phyloP scores from a whole-genome alignment of 53 echinoderm and acorn worm species.

The Holothuria scabra region DNA sequence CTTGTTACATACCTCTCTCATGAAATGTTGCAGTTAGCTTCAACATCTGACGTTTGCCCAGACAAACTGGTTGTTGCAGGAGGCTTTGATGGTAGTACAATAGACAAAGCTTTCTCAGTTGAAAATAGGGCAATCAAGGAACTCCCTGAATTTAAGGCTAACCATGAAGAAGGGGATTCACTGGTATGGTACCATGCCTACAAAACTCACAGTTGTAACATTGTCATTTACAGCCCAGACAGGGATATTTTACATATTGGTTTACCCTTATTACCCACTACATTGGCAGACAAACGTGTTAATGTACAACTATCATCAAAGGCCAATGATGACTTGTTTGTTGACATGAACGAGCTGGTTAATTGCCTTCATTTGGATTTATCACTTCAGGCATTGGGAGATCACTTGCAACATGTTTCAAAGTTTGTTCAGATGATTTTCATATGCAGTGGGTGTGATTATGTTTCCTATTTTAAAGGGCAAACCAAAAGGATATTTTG shows the following conservation, averaged over 20 bases:
- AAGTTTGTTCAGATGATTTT: background rate
- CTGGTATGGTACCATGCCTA: constrained; percentile 57
- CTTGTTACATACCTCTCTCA: background rate
- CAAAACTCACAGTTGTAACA: background rate
- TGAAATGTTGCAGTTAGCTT: background rate
- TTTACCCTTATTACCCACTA: constrained; percentile 37
- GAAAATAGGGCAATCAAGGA: background rate
- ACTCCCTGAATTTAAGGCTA: background rate
- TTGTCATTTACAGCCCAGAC: constrained; percentile 60
- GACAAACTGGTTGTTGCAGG: constrained; percentile 23
- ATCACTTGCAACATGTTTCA: background rate
- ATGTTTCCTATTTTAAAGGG: constrained; percentile 42
- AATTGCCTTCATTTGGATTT: background rate
- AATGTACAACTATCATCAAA: constrained; percentile 27
- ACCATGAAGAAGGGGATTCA: constrained; percentile 66
- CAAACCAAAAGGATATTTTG: constrained; percentile 32
- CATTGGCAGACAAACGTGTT: background rate
- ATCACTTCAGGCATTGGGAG: constrained; percentile 15
- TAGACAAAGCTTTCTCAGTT: constrained; percentile 37
- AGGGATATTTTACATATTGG: constrained; percentile 56
- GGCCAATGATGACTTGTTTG: constrained; percentile 19
- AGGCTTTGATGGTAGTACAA: constrained; percentile 50
- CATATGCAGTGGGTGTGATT: constrained; percentile 65
- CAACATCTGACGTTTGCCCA: background rate
- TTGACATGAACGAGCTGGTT: background rate